These are phyloP conservation scores for Latrodectus elegans DNA, from an alignment of 2,888 invertebrate species.

Conservation along the genomic window DNA sequence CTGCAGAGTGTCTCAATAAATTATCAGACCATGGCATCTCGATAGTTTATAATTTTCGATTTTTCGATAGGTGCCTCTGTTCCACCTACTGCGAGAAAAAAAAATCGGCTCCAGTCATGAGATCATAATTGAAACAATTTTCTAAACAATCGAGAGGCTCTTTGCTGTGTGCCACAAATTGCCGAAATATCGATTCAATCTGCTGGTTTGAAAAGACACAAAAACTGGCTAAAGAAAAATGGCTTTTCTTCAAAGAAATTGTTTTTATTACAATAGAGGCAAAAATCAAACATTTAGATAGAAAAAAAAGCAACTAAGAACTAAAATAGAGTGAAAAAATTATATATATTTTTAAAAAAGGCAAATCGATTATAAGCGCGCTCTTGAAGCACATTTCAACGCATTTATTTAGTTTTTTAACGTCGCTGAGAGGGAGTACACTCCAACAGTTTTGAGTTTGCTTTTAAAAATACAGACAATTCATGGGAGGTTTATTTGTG, in stretches of 20 bases:
- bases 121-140: neutral
- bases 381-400: neutral
- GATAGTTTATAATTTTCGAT: too few species aligned
- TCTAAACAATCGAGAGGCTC: neutral
- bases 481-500: slow-evolving; percentile 34
- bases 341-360: neutral
- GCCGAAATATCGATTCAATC: neutral
- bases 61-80: neutral
- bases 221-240: slow-evolving; percentile 1
- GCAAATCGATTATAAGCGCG: neutral
- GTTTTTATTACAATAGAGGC: neutral
- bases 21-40: too few species aligned
- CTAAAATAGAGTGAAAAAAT: neutral
- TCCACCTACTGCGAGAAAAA: neutral
- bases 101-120: neutral
- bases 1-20: too few species aligned
- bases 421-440: neutral
- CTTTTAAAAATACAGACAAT: slow-evolving; percentile 13
- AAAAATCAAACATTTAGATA: slow-evolving; percentile 4
- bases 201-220: neutral
- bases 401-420: neutral
- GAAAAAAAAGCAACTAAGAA: neutral
- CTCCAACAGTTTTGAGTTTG: slow-evolving; percentile 38
- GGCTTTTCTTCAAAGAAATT: slow-evolving; percentile 9
- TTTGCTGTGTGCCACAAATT: neutral